A percentile compares a stretch with the other conserved stretches of the same genome.
These are phyloP conservation scores for Chymomyza amoena DNA, from an alignment of 2,888 invertebrate species.

Conservation along the genomic window DNA sequence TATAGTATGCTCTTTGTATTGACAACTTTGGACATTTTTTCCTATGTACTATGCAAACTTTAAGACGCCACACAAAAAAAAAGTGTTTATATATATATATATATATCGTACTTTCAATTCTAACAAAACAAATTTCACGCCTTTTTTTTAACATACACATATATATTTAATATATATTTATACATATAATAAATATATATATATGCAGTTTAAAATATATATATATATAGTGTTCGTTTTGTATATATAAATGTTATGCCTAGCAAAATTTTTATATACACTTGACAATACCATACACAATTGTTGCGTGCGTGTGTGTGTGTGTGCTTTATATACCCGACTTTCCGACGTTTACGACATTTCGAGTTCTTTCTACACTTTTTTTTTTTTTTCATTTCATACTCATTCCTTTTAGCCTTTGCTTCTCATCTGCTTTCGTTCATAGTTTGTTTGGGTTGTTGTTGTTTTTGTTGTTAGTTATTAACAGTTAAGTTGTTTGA, in stretches of 20 bases:
- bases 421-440: constrained; percentile 38
- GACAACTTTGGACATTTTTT: constrained; percentile 66
- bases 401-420: background rate
- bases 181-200: background rate
- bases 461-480: constrained; percentile 11
- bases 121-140: constrained; percentile 3
- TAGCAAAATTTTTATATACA: constrained; percentile 21
- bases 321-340: background rate
- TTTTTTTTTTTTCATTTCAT: background rate
- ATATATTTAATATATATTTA: constrained; percentile 24
- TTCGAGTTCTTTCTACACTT: background rate
- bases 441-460: background rate
- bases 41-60: constrained; percentile 32
- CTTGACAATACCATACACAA: constrained; percentile 6
- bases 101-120: constrained; percentile 4
- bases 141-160: constrained; percentile 17
- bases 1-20: constrained; percentile 52
- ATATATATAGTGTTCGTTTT: background rate
- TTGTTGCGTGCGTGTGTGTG: background rate
- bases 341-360: background rate
- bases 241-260: constrained; percentile 8
- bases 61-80: constrained; percentile 36
- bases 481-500: background rate
- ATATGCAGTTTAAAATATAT: background rate
- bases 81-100: constrained; percentile 27